These are phyloP conservation scores for Lagorchestes hirsutus DNA, from an alignment of 2,797 vertebrate species.

Conservation along the genomic window DNA sequence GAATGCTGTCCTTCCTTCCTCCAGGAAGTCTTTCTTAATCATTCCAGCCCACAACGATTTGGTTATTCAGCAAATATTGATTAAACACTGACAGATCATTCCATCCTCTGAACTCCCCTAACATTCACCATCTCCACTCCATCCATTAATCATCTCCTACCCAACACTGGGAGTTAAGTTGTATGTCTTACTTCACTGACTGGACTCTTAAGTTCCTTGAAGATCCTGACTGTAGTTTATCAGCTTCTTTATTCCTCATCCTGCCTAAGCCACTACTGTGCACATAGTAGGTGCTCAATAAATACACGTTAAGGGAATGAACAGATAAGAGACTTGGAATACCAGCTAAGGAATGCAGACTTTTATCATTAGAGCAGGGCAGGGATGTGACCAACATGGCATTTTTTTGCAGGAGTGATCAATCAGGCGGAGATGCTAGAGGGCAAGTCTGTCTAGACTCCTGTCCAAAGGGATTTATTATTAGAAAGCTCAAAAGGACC, in stretches of 20 bases:
- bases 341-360: background rate
- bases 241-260: background rate
- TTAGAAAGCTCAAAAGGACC: background rate
- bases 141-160: background rate
- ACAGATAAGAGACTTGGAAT: background rate
- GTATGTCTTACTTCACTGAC: background rate
- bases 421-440: background rate
- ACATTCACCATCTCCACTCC: background rate
- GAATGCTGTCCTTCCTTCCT: background rate
- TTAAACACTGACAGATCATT: background rate
- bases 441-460: background rate
- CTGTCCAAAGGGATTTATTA: slow-evolving; percentile 4
- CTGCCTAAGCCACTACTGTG: background rate
- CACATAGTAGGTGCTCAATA: background rate
- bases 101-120: background rate
- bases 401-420: background rate
- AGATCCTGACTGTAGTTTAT: background rate
- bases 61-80: background rate
- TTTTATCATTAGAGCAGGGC: background rate
- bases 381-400: background rate
- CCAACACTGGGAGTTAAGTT: background rate
- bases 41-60: background rate
- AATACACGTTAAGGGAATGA: background rate
- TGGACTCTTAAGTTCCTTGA: background rate
- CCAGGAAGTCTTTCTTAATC: background rate